These are phyloP conservation scores for Lagria hirta DNA, from an alignment of 2,888 invertebrate genomes.

Conservation along the genomic window DNA sequence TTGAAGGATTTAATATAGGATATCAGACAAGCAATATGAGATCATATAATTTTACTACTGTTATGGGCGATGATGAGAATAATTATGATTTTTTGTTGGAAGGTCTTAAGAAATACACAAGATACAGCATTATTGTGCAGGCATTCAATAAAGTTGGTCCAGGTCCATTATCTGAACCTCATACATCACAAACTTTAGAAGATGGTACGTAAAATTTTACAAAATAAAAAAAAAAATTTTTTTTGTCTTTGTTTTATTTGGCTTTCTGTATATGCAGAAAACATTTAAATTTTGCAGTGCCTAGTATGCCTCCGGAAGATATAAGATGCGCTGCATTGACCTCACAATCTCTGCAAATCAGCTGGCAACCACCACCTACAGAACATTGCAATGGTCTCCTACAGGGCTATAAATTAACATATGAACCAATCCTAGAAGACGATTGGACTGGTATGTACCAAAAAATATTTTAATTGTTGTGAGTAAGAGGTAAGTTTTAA, in stretches of 20 bases:
- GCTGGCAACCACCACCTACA: constrained; percentile 77
- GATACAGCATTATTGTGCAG: constrained; percentile 70
- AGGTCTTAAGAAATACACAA: constrained; percentile 65
- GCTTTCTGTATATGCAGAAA: too few relatives aligned
- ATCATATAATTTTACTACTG: constrained; percentile 68
- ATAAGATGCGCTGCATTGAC: constrained; percentile 73
- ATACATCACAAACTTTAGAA: constrained; percentile 70
- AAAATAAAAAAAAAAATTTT: too few relatives aligned
- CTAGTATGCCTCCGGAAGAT: constrained; percentile 76
- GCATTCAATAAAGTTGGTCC: constrained; percentile 75
- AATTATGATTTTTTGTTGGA: constrained; percentile 67
- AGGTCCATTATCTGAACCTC: constrained; percentile 69
- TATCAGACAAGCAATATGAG: constrained; percentile 59
- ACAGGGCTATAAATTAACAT: constrained; percentile 73
- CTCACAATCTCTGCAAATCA: constrained; percentile 74
- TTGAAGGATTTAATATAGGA: constrained; percentile 74
- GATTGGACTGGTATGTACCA: too few relatives aligned
- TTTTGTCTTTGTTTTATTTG: background rate
- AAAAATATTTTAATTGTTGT: background rate
- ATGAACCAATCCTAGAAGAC: constrained; percentile 66
- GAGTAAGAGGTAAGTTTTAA: background rate
- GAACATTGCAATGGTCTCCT: constrained; percentile 74
- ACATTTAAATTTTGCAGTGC: too few relatives aligned
- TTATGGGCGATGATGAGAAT: constrained; percentile 69
- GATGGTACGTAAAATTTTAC: constrained; percentile 60